These are phyloP conservation scores for Pristionchus pacificus DNA, from an alignment of 1,140 invertebrate genomes.

Conservation along the genomic window DNA sequence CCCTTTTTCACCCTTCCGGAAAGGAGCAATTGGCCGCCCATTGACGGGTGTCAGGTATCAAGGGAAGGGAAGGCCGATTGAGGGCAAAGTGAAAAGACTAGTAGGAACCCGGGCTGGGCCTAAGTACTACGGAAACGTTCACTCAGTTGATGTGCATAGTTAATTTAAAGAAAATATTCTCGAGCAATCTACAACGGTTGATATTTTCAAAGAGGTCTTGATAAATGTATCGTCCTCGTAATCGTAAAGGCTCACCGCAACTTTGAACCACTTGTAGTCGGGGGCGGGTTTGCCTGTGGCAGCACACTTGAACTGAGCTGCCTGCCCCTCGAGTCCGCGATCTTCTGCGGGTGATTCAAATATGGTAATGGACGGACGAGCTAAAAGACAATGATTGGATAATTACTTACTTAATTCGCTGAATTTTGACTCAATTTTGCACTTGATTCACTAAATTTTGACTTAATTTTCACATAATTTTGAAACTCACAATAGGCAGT, in stretches of 20 bases:
- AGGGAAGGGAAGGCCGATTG: too few relatives aligned
- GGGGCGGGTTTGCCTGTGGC: slow-evolving; percentile 36
- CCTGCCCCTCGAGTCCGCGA: slow-evolving; percentile 30
- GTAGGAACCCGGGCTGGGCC: too few relatives aligned
- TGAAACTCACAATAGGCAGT: slow-evolving; percentile 36
- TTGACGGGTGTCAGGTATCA: too few relatives aligned
- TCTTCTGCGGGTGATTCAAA: slow-evolving; percentile 29
- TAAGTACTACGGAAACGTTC: too few relatives aligned
- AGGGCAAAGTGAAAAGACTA: too few relatives aligned
- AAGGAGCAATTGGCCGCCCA: too few relatives aligned
- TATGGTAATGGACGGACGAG: slow-evolving; percentile 31
- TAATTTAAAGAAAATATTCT: too few relatives aligned
- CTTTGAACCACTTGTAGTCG: slow-evolving; percentile 31
- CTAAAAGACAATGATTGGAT: slow-evolving; percentile 28
- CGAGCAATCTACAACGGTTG: too few relatives aligned
- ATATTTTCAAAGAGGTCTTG: too few relatives aligned
- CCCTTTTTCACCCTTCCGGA: too few relatives aligned
- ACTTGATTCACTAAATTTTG: not conserved
- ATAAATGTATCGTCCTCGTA: too few relatives aligned
- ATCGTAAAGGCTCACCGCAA: not conserved
- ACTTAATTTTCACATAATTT: slow-evolving; percentile 1
- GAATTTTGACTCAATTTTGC: not conserved
- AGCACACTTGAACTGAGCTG: slow-evolving; percentile 30
- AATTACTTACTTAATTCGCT: not conserved
- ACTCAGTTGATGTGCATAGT: too few relatives aligned